Conservation (phyloP, 2,113 vertebrate species). For the Cyanistes caeruleus region DNA sequence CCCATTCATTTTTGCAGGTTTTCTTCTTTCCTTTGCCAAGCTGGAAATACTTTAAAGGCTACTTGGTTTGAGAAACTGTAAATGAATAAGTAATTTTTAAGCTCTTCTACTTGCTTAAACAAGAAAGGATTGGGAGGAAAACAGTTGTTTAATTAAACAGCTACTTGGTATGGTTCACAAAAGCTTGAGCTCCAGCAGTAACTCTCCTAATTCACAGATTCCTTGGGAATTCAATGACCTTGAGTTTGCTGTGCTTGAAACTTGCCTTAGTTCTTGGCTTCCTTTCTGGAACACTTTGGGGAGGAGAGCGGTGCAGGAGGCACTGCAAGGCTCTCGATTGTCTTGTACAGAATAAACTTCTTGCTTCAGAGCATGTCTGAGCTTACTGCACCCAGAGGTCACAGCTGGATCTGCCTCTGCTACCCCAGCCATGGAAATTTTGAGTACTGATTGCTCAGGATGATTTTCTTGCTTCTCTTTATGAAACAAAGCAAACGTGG, state of each 20-base stretch:
- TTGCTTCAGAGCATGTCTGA: background rate
- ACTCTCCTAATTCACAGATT: constrained; percentile 60
- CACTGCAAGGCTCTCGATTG: background rate
- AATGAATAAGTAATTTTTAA: constrained; percentile 16
- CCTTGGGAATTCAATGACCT: constrained; percentile 71
- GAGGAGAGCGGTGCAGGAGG: background rate
- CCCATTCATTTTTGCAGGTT: background rate
- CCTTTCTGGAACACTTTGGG: background rate
- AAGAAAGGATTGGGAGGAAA: constrained; percentile 4
- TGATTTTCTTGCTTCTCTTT: background rate
- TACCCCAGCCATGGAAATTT: background rate
- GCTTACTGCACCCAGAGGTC: background rate
- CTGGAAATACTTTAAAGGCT: constrained; percentile 3
- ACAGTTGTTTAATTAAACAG: constrained; percentile 61
- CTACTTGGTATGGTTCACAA: constrained; percentile 37
- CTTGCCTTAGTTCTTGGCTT: constrained; percentile 40
- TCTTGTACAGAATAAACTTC: background rate
- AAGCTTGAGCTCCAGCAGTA: constrained; percentile 48
- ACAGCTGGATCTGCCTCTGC: background rate
- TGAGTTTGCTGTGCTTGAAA: constrained; percentile 22
- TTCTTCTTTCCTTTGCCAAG: constrained; percentile 18
- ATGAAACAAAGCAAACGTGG: background rate
- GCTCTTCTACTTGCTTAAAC: constrained; percentile 16
- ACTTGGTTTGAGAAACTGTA: background rate
- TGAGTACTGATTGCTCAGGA: background rate